A percentile compares a stretch with the other conserved stretches of the same genome.
These are phyloP conservation scores for Harpalus rufipes DNA, from an alignment of 2,888 invertebrate genomes.

Conservation along the genomic window DNA sequence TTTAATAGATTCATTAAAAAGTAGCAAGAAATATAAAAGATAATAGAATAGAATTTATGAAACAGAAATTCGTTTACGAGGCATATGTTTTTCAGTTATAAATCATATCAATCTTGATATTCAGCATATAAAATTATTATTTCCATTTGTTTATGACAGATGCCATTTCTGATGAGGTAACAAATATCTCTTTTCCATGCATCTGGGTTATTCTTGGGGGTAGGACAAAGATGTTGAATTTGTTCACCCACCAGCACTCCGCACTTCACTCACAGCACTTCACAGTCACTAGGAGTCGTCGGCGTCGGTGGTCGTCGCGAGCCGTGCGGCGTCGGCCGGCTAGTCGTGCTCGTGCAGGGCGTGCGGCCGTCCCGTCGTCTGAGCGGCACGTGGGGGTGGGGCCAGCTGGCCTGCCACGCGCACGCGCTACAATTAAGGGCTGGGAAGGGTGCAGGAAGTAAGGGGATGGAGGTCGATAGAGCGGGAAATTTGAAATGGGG, in stretches of 20 bases:
- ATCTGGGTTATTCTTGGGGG: no score
- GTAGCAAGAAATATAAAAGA: no score
- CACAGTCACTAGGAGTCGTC: neutral
- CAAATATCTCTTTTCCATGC: no score
- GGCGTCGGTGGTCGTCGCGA: neutral
- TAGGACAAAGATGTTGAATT: neutral
- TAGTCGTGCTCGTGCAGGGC: constrained; percentile 12
- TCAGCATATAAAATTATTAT: no score
- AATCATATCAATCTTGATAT: no score
- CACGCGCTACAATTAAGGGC: constrained; percentile 68
- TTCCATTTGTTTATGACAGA: no score
- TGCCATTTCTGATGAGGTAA: no score
- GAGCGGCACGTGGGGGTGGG: constrained; percentile 50
- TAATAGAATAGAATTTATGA: no score
- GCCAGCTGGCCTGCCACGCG: constrained; percentile 67
- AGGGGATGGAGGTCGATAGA: constrained; percentile 71
- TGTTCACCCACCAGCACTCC: neutral
- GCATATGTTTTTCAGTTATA: no score
- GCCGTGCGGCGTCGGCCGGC: constrained; percentile 8
- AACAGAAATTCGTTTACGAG: no score
- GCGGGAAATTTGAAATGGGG: constrained; percentile 69
- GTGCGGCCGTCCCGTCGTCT: constrained; percentile 12
- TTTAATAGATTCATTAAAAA: no score
- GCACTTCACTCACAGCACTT: neutral
- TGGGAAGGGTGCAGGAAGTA: constrained; percentile 63